Evolutionary conservation across 2,113 vertebrate species (phyloP).

Genomic region (Corydoras maculifer): DNA sequence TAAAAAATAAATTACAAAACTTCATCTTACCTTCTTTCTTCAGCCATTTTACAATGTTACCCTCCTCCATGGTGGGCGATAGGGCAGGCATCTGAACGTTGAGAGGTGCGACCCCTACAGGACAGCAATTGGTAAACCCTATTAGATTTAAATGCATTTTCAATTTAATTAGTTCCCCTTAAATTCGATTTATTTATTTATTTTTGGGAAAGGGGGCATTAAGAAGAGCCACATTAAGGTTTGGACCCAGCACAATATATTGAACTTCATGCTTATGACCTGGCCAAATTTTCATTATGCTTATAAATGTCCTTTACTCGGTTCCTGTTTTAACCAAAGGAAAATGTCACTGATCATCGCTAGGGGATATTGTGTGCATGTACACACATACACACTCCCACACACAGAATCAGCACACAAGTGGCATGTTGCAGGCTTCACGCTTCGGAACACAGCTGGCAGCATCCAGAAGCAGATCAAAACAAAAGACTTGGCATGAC

Average conservation of each 20-base stretch:
- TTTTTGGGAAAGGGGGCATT: not conserved
- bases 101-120: conserved; percentile 73
- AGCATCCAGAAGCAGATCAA: not conserved
- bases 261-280: not conserved
- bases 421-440: not conserved
- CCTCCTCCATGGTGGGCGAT: conserved; percentile 97
- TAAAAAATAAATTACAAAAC: not conserved
- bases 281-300: not conserved
- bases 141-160: not conserved
- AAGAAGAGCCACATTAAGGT: not conserved
- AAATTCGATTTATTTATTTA: not conserved
- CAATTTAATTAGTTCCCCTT: not conserved
- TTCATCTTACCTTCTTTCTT: conserved; percentile 85
- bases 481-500: not conserved
- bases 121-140: conserved; percentile 34
- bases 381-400: not conserved
- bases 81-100: conserved; percentile 91
- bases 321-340: not conserved
- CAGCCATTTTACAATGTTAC: conserved; percentile 93
- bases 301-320: not conserved
- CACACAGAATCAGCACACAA: not conserved
- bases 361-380: not conserved
- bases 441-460: no score
- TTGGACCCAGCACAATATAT: not conserved
- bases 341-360: not conserved